Conservation (phyloP, 2,113 vertebrate species). For the Platycercus adscitus region DNA sequence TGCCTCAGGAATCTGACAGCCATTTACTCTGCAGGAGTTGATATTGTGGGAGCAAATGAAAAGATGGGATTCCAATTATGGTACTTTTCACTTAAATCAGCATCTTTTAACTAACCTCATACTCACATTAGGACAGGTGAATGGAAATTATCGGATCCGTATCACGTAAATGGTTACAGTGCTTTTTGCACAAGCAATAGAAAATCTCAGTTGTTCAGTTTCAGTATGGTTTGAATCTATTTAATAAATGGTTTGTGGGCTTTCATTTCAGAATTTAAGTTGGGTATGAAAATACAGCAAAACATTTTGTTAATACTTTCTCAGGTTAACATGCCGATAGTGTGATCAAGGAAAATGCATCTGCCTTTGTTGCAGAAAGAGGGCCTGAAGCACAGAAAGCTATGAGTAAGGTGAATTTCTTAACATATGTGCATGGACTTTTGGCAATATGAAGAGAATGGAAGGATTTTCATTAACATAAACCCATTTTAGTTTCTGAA, state of each 20-base stretch:
- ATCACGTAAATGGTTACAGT: neutral
- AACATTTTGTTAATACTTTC: neutral
- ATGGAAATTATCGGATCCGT: neutral
- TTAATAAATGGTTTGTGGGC: neutral
- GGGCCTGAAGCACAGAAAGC: neutral
- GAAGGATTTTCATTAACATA: slow-evolving; percentile 50
- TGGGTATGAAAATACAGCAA: neutral
- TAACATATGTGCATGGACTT: neutral
- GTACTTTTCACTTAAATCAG: neutral
- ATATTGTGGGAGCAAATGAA: neutral
- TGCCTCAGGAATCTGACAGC: neutral
- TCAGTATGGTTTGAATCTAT: neutral
- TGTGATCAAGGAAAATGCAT: neutral
- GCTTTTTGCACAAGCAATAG: neutral
- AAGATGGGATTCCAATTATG: neutral
- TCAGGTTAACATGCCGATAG: neutral
- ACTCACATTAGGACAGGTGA: neutral
- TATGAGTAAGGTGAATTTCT: neutral
- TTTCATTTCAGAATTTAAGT: neutral
- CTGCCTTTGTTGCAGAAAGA: neutral
- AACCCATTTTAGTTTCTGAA: slow-evolving; percentile 27
- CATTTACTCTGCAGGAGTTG: neutral
- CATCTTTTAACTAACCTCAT: slow-evolving; percentile 1
- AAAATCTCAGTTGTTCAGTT: neutral
- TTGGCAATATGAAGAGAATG: neutral